Base-by-base conservation (phyloP, 2,888 invertebrate genomes). In the Eumacrocentrus americanus region DNA sequence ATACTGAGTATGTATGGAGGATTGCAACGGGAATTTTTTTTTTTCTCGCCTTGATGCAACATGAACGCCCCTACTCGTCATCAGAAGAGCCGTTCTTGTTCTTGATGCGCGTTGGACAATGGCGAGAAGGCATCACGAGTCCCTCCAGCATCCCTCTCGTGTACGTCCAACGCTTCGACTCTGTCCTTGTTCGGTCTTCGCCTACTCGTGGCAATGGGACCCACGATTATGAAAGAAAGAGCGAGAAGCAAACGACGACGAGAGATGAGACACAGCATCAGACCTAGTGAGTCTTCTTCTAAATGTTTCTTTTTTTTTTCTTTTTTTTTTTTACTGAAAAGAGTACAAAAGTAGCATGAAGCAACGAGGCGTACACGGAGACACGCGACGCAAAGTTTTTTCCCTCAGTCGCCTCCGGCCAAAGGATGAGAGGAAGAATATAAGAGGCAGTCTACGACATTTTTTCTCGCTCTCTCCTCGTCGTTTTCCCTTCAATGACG, bases 31-130 rank as follows among this genome's bases (percentile, higher is more conserved):
- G 25, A 59, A 61, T 59, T 55, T 58, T 62, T 62, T 61, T 61
- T 60, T 58, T 64, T 62, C 59, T 58, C 58, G 57, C 61, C 55
- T 60, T 58, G 52, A 63, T 60, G 60, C 61, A 52, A 68, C 66
- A 70, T 67, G 53, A 18, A 69, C 63, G 64, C 63, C 66, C 61
- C 58, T 57, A 53, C 58, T 35, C 58, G 20, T 70, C 67, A 70
- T 74, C 73, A 67, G 44, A 44, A 50, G 40, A 70, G 71, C 70
- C 70, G 74, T 72, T 72, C 74, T 76, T 74, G 67, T 75, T 74
- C 76, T 75, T 75, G 69, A 71, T 73, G 74, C 72, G 71, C 72
- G 67, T 74, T 66, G 74, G 74, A 77, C 77, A 78, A 75, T 76
- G 73, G 71, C 71, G 74, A 73, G 74, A 75, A 72, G 72, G 68